Base-by-base conservation (phyloP, 2,888 invertebrate species). In the Brachyptera risi region DNA sequence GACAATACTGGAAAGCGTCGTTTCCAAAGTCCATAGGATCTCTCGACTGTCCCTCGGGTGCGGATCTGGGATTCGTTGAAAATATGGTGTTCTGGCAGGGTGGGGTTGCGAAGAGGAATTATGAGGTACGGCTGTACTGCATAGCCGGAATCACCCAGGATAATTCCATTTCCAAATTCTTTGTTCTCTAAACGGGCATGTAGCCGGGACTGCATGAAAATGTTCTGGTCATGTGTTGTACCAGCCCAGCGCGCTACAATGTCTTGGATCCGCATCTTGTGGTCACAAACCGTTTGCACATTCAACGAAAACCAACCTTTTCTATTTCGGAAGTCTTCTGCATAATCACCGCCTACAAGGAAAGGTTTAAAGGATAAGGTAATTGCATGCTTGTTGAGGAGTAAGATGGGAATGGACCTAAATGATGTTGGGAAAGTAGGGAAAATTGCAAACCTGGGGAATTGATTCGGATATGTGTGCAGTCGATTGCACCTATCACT, bases 101-200 rank as follows among this genome's bases (percentile, higher is more conserved):
- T n/a, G 13, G 62, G 54, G 19, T 60, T 27, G 31, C 44, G 54
- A 23, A 60, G 35, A 7, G 62, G 62, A n/a, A 56, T 42, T 2
- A 44, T 24, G 1, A 58, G 26, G 21, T 44, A 27, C 27, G n/a
- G 26, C 7, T n/a, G n/a, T 3, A 21, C 19, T n/a, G 58, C 44
- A 31, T 54, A 58, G 1, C 58, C 58, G 1, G 44, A 47, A 23
- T 58, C 58, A 5, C 58, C 58, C 58, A 49, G 19, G 9, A 67
- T 65, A 66, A 60, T 59, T 2, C 38, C 24, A 42, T 60, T 27
- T 15, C 61, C 57, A 44, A 59, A 60, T 15, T 60, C 59, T 24
- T 47, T 24, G n/a, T 26, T 37, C 26, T 59, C 44, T 9, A 60
- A 42, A 5, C 57, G 60, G 26, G 47, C 35, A 7, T 40, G 27